These are phyloP conservation scores for Protodeltote pygarga DNA, from an alignment of 2,888 invertebrate species.

Conservation along the genomic window DNA sequence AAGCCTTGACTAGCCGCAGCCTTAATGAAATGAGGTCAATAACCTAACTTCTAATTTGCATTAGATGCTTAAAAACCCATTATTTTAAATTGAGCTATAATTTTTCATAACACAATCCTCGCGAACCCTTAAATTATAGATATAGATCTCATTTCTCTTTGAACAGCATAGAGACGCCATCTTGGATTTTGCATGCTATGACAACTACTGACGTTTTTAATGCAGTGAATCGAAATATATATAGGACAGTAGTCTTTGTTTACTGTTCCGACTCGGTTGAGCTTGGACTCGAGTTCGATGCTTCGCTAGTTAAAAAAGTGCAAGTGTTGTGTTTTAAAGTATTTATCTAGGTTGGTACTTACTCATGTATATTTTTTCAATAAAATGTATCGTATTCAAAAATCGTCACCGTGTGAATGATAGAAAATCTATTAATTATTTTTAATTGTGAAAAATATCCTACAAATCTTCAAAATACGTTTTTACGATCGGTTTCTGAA, in stretches of 20 bases:
- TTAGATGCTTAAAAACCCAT: neutral
- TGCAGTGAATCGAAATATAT: constrained; percentile 21
- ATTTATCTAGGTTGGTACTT: no score
- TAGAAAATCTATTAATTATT: no score
- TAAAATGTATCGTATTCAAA: no score
- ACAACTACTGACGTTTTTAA: no score
- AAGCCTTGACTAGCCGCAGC: neutral
- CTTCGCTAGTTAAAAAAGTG: no score
- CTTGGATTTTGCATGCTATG: constrained; percentile 42
- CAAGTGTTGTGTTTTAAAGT: no score
- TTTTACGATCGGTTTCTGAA: no score
- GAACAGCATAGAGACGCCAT: constrained; percentile 27
- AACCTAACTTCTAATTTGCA: constrained; percentile 8
- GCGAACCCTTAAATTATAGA: constrained; percentile 28
- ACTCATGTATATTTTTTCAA: no score
- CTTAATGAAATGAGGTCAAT: constrained; percentile 6
- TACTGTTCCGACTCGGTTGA: neutral
- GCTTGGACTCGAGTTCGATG: no score
- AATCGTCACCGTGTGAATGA: no score
- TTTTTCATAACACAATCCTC: constrained; percentile 11
- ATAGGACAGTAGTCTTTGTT: neutral
- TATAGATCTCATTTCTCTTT: constrained; percentile 34
- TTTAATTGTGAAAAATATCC: no score
- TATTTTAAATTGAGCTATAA: constrained; percentile 15
- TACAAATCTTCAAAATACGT: no score